Evolutionary conservation across 2,113 vertebrate species (phyloP), one percentile per base, ranked within the genome.

Genomic region (Forbesichthys agassizii): DNA sequence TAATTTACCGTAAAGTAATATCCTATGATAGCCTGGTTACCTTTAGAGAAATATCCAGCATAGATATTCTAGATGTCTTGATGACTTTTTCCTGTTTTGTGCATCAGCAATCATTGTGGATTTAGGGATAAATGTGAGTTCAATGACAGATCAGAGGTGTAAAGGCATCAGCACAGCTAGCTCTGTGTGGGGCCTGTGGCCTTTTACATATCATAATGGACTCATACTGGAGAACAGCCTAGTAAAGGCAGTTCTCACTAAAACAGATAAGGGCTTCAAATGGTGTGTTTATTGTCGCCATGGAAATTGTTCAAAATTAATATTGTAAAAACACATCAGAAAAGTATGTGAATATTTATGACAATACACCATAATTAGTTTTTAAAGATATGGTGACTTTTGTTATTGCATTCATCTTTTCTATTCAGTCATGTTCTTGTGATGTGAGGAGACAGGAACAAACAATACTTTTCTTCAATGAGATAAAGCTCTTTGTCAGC

Each of bases 131-230:
- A 51, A 79, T 79, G 57, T 64, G 72, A 63, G 73, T 64, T 65
- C 60, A 75, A 78, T 47, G 18, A 46, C 84, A 91, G 90, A 91
- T 90, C 90, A 90, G 86, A 86, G 79, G 88, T 81, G 86, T 79
- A 75, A 88, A 85, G 86, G 57, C 81, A 90, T 88, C 87, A 82
- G 59, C 66, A 69, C 54, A 69, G 61, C 7, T 42, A 42, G 36
- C 36, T 42, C 36, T 6, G 36, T 42, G 36, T 42, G 36, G 36
- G 5, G 36, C 36, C 36, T 42, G 36, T 42, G 36, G 36, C 7
- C 36, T 8, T 42, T 8, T 8, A 42, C 36, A 7, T 42, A 42
- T 42, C 36, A 42, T 42, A 42, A 42, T 42, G 36, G 27, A 27
- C 27, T 27, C 27, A 27, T 27, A 27, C 1, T 27, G 27, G 27